Base-by-base conservation (phyloP, 2,888 invertebrate species). In the Megamerina dolium region DNA sequence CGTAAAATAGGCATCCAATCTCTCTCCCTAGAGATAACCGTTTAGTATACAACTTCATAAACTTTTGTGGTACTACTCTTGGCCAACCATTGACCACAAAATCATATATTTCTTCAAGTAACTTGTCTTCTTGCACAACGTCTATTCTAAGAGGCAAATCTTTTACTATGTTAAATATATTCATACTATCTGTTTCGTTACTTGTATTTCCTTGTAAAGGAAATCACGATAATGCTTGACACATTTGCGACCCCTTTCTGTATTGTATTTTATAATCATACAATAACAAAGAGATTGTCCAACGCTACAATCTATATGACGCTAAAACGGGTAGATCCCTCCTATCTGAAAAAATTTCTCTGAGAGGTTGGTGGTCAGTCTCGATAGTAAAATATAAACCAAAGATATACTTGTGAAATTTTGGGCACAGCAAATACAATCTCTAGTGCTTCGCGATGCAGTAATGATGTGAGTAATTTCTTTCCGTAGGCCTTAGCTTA, bases 201-300 rank as follows among this genome's bases (percentile, higher is more conserved):
- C 30, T 16, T 27, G 33, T 43, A 3, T 36, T 8, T 32, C 29
- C 37, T 10, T 14, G 18, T n/a, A 49, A 19, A 40, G 47, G 46
- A 10, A 50, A 17, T 14, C 48, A 36, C 6, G n/a, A n/a, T n/a
- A n/a, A n/a, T n/a, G n/a, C n/a, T n/a, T n/a, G n/a, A n/a, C n/a
- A n/a, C n/a, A n/a, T n/a, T n/a, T n/a, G n/a, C n/a, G n/a, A n/a
- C n/a, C n/a, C n/a, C n/a, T n/a, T n/a, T n/a, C n/a, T n/a, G n/a
- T n/a, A n/a, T n/a, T n/a, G n/a, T n/a, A 48, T 43, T 26, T 45
- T 27, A 10, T 46, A 46, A 13, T 40, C 33, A 23, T 48, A 50
- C 36, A 43, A 35, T 8, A 43, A 43, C 18, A 49, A 31, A 4
- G 12, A 32, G 10, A 49, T 27, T 13, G 45, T 43, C 46, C 43